Evolutionary conservation across 2,113 vertebrate species (phyloP).

Genomic region (Cottus gobio): DNA sequence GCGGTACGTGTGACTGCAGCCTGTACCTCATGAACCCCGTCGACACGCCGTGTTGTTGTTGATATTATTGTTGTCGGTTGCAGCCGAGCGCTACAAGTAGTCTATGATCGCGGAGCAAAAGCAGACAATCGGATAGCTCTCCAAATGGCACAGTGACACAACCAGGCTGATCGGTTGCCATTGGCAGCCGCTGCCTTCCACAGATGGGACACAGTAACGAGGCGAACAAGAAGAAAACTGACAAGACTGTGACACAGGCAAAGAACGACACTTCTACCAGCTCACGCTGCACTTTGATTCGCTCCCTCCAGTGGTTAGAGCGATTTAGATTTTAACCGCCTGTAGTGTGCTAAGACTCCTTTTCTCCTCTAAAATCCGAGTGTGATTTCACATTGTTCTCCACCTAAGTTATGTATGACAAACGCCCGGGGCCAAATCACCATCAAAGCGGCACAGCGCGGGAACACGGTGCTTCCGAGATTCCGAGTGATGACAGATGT

Average conservation of each 20-base stretch:
- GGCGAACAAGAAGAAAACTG: constrained; percentile 84
- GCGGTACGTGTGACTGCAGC: constrained; percentile 27
- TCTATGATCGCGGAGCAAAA: constrained; percentile 22
- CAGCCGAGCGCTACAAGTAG: constrained; percentile 1
- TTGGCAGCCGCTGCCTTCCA: constrained; percentile 54
- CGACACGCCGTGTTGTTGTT: constrained; percentile 40
- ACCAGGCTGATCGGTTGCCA: constrained; percentile 50
- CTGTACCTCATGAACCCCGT: constrained; percentile 32
- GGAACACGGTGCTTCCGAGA: constrained; percentile 86
- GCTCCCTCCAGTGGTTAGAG: constrained; percentile 87
- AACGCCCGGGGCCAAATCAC: constrained; percentile 86
- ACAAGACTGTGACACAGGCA: constrained; percentile 83
- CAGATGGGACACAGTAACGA: constrained; percentile 81
- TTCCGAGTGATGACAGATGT: constrained; percentile 86
- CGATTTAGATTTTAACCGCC: constrained; percentile 85
- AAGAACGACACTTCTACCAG: constrained; percentile 77
- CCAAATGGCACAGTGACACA: constrained; percentile 28
- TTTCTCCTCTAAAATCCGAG: constrained; percentile 81
- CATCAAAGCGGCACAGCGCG: constrained; percentile 86
- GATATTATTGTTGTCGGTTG: constrained; percentile 33
- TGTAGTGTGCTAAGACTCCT: constrained; percentile 80
- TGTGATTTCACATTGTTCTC: constrained; percentile 90
- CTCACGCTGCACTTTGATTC: constrained; percentile 88
- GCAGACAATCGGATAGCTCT: constrained; percentile 45
- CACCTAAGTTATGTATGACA: constrained; percentile 89